Evolutionary conservation across 2,113 vertebrate genomes (phyloP).

Genomic region (Xyrauchen texanus): DNA sequence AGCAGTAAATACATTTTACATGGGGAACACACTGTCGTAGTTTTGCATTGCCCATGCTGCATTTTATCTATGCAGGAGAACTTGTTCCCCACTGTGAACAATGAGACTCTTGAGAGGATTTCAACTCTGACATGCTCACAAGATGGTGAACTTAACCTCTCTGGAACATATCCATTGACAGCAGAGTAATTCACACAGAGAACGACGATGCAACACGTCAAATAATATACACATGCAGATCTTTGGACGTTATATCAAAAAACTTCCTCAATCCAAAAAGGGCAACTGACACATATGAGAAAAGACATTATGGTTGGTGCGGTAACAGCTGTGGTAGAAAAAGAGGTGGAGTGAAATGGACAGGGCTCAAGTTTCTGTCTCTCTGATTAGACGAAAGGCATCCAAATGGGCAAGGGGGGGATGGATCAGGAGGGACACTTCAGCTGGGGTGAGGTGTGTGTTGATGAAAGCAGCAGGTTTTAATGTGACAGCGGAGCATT

Average conservation of each 20-base stretch:
- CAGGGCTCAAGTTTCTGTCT: constrained; percentile 17
- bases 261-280: not conserved
- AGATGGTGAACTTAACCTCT: constrained; percentile 21
- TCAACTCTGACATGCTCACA: not conserved
- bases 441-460: constrained; percentile 11
- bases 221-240: not conserved
- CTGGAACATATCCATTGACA: constrained; percentile 31
- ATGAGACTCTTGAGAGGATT: constrained; percentile 25
- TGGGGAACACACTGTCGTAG: not conserved
- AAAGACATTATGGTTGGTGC: not conserved
- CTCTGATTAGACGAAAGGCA: constrained; percentile 2
- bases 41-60: not conserved
- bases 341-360: not conserved
- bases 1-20: no score
- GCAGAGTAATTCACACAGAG: constrained; percentile 27
- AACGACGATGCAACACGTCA: not conserved
- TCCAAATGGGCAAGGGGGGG: not conserved
- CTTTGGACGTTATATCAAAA: not conserved
- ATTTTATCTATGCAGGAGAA: constrained; percentile 19
- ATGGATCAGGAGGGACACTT: not conserved
- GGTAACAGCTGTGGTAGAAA: not conserved
- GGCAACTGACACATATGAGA: not conserved
- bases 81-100: constrained; percentile 20
- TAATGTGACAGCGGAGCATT: constrained; percentile 1
- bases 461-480: constrained; percentile 3